These are phyloP conservation scores for Mycteria americana DNA, from an alignment of 2,797 vertebrate species.

Conservation along the genomic window DNA sequence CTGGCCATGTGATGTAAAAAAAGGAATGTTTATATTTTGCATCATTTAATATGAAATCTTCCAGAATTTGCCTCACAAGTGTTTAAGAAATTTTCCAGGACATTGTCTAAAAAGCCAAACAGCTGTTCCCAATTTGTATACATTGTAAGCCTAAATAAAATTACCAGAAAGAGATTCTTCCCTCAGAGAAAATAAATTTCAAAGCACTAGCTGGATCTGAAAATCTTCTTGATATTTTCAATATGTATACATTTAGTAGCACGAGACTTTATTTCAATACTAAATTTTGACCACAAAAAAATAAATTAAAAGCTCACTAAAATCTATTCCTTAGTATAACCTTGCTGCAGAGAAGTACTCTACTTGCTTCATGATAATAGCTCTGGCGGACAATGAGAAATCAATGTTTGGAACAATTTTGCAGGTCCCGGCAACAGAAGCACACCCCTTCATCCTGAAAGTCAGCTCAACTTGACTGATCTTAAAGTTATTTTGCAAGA, in stretches of 20 bases:
- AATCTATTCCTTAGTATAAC: background rate
- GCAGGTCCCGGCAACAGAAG: background rate
- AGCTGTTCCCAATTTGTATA: conserved; percentile 14
- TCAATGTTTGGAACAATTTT: background rate
- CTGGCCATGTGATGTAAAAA: background rate
- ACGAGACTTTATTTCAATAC: background rate
- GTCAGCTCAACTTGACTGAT: background rate
- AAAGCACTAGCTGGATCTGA: background rate
- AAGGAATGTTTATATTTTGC: background rate
- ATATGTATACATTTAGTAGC: background rate
- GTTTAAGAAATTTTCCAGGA: conserved; percentile 8
- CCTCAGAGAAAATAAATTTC: background rate
- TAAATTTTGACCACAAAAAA: background rate
- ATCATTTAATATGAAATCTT: conserved; percentile 34
- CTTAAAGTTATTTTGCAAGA: background rate
- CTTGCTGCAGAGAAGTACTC: background rate
- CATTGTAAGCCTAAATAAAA: background rate
- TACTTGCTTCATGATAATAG: background rate
- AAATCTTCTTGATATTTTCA: background rate
- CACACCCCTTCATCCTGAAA: background rate
- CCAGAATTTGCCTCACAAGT: conserved; percentile 39
- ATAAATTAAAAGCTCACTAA: background rate
- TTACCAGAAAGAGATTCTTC: background rate
- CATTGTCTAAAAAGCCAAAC: conserved; percentile 6
- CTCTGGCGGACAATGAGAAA: background rate